A percentile compares a stretch with the other conserved stretches of the same genome.
Evolutionary conservation across 2,797 vertebrate genomes (phyloP).

Genomic region (Arrhamphus sclerolepis): DNA sequence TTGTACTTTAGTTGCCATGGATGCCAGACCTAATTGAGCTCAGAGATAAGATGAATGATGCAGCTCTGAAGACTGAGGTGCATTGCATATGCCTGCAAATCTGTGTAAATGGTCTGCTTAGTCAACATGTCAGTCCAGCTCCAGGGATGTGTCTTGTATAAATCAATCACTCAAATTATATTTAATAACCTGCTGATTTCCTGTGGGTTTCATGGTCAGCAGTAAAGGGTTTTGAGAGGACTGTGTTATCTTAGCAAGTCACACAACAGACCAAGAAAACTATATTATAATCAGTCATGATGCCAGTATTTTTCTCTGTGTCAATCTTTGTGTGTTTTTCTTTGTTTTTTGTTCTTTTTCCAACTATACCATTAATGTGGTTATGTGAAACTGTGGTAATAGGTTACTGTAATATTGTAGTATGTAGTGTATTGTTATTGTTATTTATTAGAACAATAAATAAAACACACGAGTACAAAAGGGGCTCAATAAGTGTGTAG

Average conservation of each 20-base stretch:
- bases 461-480: too few species aligned
- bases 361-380: too few species aligned
- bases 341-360: background rate
- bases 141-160: constrained; percentile 19
- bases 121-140: constrained; percentile 33
- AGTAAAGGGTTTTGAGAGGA: background rate
- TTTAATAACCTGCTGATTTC: constrained; percentile 26
- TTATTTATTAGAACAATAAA: too few species aligned
- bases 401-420: too few species aligned
- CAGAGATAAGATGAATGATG: constrained; percentile 39
- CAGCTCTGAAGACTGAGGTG: constrained; percentile 9
- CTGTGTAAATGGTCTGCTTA: constrained; percentile 31
- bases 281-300: background rate
- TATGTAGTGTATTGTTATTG: too few species aligned
- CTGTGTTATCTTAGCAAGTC: background rate
- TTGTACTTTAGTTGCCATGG: constrained; percentile 44
- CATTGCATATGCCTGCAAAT: constrained; percentile 28
- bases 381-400: too few species aligned
- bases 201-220: constrained; percentile 1
- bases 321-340: background rate
- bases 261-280: background rate
- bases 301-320: background rate
- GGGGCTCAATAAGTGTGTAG: too few species aligned
- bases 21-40: constrained; percentile 51
- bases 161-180: constrained; percentile 35